These are phyloP conservation scores for Pseudorectes ferrugineus DNA, from an alignment of 2,113 vertebrate species.

Conservation along the genomic window DNA sequence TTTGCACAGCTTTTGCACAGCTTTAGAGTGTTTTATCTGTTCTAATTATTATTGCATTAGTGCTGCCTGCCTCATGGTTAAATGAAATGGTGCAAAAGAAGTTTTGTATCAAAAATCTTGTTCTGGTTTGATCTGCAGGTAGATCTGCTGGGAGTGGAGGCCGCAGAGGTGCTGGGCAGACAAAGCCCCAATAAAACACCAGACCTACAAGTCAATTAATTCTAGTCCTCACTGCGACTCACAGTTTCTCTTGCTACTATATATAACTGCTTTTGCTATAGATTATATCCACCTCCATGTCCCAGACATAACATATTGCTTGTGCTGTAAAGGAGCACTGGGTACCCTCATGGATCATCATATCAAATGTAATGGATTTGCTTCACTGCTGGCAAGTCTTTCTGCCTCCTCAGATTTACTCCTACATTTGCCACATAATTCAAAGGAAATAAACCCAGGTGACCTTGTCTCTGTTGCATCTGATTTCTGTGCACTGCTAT, in stretches of 20 bases:
- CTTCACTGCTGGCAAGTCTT: slow-evolving; percentile 12
- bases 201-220: slow-evolving; percentile 28
- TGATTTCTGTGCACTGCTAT: not conserved
- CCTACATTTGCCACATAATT: not conserved
- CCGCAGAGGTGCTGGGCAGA: not conserved
- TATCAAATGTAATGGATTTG: slow-evolving; percentile 28
- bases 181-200: slow-evolving; percentile 12
- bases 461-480: not conserved
- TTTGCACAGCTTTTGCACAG: slow-evolving; percentile 20
- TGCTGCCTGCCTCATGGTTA: not conserved
- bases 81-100: not conserved
- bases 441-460: slow-evolving; percentile 13
- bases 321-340: not conserved
- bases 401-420: slow-evolving; percentile 26
- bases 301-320: slow-evolving; percentile 24
- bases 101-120: not conserved
- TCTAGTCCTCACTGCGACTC: not conserved
- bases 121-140: slow-evolving; percentile 6
- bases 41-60: slow-evolving; percentile 1
- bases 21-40: not conserved
- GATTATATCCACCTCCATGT: not conserved
- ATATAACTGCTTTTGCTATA: not conserved
- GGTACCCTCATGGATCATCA: slow-evolving; percentile 2
- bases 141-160: not conserved
- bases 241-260: not conserved